Percentiles rank a stretch among this genome's conserved stretches.
Evolutionary conservation across 1,140 invertebrate species (phyloP).

Genomic region (Maniola jurtina): DNA sequence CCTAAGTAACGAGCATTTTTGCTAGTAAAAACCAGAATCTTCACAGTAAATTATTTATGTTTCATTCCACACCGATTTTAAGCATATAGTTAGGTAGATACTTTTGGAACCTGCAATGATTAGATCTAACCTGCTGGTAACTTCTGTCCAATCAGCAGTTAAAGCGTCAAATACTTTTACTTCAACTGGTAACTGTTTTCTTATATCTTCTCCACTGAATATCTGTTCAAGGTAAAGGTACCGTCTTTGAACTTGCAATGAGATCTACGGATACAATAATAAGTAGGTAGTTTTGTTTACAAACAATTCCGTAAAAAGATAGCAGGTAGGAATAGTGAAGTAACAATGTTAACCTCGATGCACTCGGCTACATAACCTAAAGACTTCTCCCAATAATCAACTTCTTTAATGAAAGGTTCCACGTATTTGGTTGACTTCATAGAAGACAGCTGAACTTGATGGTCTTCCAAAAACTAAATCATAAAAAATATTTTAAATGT

Average conservation of each 20-base stretch:
- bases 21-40: too few relatives aligned
- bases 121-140: constrained; percentile 80
- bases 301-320: not conserved
- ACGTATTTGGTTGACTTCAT: constrained; percentile 94
- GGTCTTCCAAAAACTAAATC: constrained; percentile 82
- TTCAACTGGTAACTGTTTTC: constrained; percentile 89
- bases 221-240: constrained; percentile 93
- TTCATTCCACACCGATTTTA: not conserved
- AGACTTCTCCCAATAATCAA: constrained; percentile 90
- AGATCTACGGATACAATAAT: constrained; percentile 64
- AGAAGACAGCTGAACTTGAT: constrained; percentile 85
- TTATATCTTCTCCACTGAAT: constrained; percentile 90
- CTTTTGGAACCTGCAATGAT: not conserved
- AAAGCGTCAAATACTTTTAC: constrained; percentile 86
- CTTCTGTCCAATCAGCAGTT: constrained; percentile 85
- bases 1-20: too few relatives aligned
- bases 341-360: constrained; percentile 80
- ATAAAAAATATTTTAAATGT: not conserved
- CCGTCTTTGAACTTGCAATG: constrained; percentile 87
- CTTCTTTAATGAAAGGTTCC: constrained; percentile 88
- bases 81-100: not conserved
- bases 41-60: too few relatives aligned
- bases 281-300: not conserved
- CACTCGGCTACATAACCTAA: constrained; percentile 88
- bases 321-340: not conserved